Percentiles rank a stretch among this genome's conserved stretches.
Conservation (phyloP, 1,140 invertebrate genomes). For the Drosophila ananassae region DNA sequence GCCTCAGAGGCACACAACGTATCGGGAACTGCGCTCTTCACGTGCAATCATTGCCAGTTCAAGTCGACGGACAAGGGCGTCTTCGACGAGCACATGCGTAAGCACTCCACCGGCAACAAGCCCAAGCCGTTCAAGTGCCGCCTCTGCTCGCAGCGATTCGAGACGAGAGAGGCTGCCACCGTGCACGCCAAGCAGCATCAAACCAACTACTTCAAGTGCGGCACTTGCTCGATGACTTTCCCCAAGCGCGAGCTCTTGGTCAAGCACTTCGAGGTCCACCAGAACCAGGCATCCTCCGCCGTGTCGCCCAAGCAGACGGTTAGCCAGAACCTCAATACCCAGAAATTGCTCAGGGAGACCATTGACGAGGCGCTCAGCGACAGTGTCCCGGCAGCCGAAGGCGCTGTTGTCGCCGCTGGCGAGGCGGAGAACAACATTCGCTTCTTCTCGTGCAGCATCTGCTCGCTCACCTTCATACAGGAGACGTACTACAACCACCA, state of each 20-base stretch:
- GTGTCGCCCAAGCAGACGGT: slow-evolving; percentile 30
- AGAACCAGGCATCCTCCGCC: slow-evolving; percentile 38
- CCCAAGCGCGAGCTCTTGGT: slow-evolving; percentile 76
- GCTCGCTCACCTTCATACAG: slow-evolving; percentile 83
- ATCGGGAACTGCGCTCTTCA: slow-evolving; percentile 60
- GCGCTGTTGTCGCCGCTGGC: slow-evolving; percentile 54
- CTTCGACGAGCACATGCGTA: slow-evolving; percentile 81
- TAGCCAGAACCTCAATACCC: slow-evolving; percentile 72
- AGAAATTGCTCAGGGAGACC: slow-evolving; percentile 82
- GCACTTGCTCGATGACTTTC: slow-evolving; percentile 82
- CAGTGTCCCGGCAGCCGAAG: slow-evolving; percentile 38
- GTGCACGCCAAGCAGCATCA: slow-evolving; percentile 83
- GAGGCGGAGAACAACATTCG: slow-evolving; percentile 76
- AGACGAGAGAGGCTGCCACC: slow-evolving; percentile 79
- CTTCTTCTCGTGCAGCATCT: slow-evolving; percentile 84
- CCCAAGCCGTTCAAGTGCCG: slow-evolving; percentile 83
- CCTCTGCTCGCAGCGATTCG: slow-evolving; percentile 79
- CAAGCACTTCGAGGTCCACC: slow-evolving; percentile 82
- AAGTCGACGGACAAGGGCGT: slow-evolving; percentile 78
- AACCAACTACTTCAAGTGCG: slow-evolving; percentile 81
- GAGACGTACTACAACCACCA: slow-evolving; percentile 84
- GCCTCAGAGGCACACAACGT: slow-evolving; percentile 47
- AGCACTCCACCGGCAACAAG: slow-evolving; percentile 71
- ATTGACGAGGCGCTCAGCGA: slow-evolving; percentile 83
- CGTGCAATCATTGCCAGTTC: slow-evolving; percentile 81